A percentile compares a stretch with the other conserved stretches of the same genome.
phyloP scores from a whole-genome alignment of 2,888 invertebrate species.

The Hemithea aestivaria region DNA sequence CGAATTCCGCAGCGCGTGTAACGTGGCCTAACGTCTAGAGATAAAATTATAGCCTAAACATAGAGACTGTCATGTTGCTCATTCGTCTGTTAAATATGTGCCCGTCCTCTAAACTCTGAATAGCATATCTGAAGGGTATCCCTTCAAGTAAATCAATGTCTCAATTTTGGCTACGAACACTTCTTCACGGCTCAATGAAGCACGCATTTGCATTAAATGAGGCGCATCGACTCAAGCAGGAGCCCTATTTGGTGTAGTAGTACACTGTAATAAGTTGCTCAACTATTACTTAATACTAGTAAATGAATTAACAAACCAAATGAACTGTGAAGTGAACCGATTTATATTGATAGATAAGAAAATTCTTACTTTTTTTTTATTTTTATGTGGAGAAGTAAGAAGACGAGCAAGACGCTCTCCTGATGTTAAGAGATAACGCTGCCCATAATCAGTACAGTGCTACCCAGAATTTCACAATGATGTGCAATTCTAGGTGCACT shows the following conservation, averaged over 20 bases:
- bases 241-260: conserved; percentile 19
- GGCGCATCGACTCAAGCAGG: conserved; percentile 43
- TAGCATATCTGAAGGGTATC: conserved; percentile 13
- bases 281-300: conserved; percentile 13
- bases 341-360: background rate
- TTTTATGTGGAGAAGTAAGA: too few species aligned
- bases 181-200: conserved; percentile 48
- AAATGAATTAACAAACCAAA: conserved; percentile 20
- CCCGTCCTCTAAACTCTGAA: conserved; percentile 9
- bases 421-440: too few species aligned
- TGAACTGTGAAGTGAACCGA: conserved; percentile 2
- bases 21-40: too few species aligned
- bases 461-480: too few species aligned
- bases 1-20: background rate
- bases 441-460: too few species aligned
- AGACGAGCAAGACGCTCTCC: too few species aligned
- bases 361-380: too few species aligned
- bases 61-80: conserved; percentile 7
- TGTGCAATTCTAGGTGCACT: too few species aligned
- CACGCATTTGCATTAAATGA: conserved; percentile 48
- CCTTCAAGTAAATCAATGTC: conserved; percentile 40
- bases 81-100: conserved; percentile 8
- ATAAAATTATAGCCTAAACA: conserved; percentile 6
- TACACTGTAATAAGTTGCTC: conserved; percentile 18
- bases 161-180: conserved; percentile 45